Evolutionary conservation across 1,140 invertebrate genomes (phyloP).

Genomic region (Drosophila watanabei): DNA sequence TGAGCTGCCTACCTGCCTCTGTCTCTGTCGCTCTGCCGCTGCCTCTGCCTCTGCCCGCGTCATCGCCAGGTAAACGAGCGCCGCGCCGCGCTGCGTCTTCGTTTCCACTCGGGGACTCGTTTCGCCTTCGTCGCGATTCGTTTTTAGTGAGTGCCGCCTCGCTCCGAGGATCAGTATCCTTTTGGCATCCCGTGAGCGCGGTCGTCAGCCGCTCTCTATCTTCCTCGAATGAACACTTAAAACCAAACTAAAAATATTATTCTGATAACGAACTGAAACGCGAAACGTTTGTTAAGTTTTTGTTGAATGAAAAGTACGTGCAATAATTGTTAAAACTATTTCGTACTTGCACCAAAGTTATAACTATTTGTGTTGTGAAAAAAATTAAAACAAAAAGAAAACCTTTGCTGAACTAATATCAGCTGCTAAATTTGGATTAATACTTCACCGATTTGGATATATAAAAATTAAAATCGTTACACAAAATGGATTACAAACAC

Average conservation of each 20-base stretch:
- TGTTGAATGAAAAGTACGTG: slow-evolving; percentile 67
- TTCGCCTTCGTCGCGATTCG: slow-evolving; percentile 64
- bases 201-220: slow-evolving; percentile 69
- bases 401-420: slow-evolving; percentile 3
- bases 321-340: slow-evolving; percentile 68
- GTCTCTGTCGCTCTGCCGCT: slow-evolving; percentile 40
- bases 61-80: slow-evolving; percentile 62
- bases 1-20: slow-evolving; percentile 47
- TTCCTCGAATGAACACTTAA: slow-evolving; percentile 47
- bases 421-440: slow-evolving; percentile 9
- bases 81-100: no score
- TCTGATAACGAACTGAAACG: slow-evolving; percentile 37
- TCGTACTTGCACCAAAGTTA: slow-evolving; percentile 77
- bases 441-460: slow-evolving; percentile 41
- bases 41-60: slow-evolving; percentile 22
- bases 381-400: slow-evolving; percentile 22
- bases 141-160: slow-evolving; percentile 62
- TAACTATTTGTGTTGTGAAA: slow-evolving; percentile 66
- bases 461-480: slow-evolving; percentile 41
- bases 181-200: slow-evolving; percentile 79
- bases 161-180: slow-evolving; percentile 83
- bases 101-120: slow-evolving; percentile 63
- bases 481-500: slow-evolving; percentile 84
- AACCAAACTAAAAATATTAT: not conserved
- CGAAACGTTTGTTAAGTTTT: slow-evolving; percentile 73